Conservation (phyloP, 2,888 invertebrate genomes). For the Anoncus sp. region DNA sequence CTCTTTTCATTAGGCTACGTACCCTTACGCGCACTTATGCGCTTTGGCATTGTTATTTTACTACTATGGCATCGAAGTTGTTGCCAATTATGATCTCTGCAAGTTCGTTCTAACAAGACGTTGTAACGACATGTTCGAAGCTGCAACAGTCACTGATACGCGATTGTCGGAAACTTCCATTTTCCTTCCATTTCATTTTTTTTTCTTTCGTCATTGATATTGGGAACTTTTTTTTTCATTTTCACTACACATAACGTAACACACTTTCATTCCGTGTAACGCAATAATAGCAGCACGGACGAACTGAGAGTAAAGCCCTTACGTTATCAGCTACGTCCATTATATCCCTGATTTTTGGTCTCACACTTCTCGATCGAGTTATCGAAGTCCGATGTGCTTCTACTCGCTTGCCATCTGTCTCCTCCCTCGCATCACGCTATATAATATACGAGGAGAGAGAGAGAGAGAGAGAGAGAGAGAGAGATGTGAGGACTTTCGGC, state of each 20-base stretch:
- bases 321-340: slow-evolving; percentile 23
- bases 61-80: too few species aligned
- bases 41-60: too few species aligned
- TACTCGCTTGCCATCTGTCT: slow-evolving; percentile 10
- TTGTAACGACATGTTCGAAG: too few species aligned
- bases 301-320: slow-evolving; percentile 13
- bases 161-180: background rate
- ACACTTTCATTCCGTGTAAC: background rate
- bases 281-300: slow-evolving; percentile 7
- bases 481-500: slow-evolving; percentile 33
- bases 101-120: too few species aligned
- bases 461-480: slow-evolving; percentile 24
- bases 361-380: slow-evolving; percentile 62
- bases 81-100: too few species aligned
- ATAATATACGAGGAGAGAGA: background rate
- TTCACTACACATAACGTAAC: background rate
- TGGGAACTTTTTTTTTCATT: background rate
- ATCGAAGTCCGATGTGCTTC: slow-evolving; percentile 57
- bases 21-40: too few species aligned
- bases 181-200: background rate
- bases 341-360: slow-evolving; percentile 45
- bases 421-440: slow-evolving; percentile 13
- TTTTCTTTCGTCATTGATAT: background rate
- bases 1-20: background rate
- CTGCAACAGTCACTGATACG: too few species aligned